Conservation (phyloP, 2,888 invertebrate genomes). For the Neoascia interrupta region DNA sequence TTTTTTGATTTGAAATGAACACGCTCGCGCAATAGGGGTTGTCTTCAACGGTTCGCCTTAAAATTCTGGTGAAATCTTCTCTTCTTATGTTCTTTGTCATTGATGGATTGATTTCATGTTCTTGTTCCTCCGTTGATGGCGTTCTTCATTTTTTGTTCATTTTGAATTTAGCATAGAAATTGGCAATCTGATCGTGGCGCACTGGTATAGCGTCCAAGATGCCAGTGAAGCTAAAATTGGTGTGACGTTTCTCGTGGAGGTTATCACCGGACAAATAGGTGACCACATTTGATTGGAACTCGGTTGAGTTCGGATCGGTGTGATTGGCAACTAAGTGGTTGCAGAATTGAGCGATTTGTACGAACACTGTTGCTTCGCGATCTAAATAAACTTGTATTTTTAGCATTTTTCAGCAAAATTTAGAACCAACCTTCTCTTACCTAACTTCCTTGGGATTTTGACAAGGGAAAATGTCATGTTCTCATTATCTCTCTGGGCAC, state of each 20-base stretch:
- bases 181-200: constrained; percentile 88
- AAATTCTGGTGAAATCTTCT: constrained; percentile 68
- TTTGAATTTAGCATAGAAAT: constrained; percentile 93
- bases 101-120: constrained; percentile 66
- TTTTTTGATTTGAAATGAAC: constrained; percentile 57
- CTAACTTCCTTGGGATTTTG: constrained; percentile 88
- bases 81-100: constrained; percentile 66
- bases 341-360: constrained; percentile 79
- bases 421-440: constrained; percentile 79
- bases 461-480: constrained; percentile 85
- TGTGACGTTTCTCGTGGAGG: constrained; percentile 76
- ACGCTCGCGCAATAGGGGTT: constrained; percentile 63
- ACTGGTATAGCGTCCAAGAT: constrained; percentile 90
- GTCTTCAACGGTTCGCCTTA: constrained; percentile 67
- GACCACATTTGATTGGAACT: constrained; percentile 82
- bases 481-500: constrained; percentile 93
- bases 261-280: constrained; percentile 87
- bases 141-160: constrained; percentile 80
- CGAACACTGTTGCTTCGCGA: constrained; percentile 78
- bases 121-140: constrained; percentile 67
- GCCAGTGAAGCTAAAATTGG: constrained; percentile 87
- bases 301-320: constrained; percentile 80
- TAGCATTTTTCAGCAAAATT: not conserved
- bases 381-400: constrained; percentile 71
- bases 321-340: constrained; percentile 80